Percentiles rank a stretch among this genome's conserved stretches.
Evolutionary conservation across 1,140 invertebrate species (phyloP).

Genomic region (Temnothorax longispinosus): DNA sequence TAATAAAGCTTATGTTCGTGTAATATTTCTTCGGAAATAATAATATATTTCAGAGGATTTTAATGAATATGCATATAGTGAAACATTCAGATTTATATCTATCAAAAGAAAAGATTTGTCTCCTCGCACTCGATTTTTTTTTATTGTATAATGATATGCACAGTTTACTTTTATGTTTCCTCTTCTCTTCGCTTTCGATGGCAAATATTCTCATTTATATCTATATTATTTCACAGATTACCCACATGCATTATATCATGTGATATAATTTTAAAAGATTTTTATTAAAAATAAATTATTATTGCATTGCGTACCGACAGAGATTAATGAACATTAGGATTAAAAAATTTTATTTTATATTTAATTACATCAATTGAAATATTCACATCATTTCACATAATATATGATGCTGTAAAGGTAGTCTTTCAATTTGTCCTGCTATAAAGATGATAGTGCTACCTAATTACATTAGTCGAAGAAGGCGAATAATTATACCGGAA

Average conservation of each 20-base stretch:
- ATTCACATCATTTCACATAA: neutral
- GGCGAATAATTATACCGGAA: neutral
- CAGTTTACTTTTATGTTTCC: neutral
- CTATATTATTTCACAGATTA: neutral
- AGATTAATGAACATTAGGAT: constrained; percentile 8
- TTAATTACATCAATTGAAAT: neutral
- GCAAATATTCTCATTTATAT: neutral
- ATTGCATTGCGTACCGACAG: neutral
- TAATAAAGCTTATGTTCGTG: neutral
- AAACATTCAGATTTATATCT: neutral
- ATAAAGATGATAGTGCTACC: constrained; percentile 3
- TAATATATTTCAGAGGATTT: neutral
- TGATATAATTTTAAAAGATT: neutral
- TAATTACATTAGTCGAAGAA: constrained; percentile 42
- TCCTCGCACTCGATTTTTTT: neutral
- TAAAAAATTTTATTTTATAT: constrained; percentile 2
- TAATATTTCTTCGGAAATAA: neutral
- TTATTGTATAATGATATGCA: neutral
- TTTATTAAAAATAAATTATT: neutral
- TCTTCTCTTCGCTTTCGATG: neutral
- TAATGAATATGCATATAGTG: neutral
- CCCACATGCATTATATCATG: neutral
- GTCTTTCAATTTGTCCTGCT: constrained; percentile 18
- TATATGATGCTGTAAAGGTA: neutral
- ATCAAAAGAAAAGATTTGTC: neutral